These are phyloP conservation scores for Eretmochelys imbricata DNA, from an alignment of 2,113 vertebrate species.

Conservation along the genomic window DNA sequence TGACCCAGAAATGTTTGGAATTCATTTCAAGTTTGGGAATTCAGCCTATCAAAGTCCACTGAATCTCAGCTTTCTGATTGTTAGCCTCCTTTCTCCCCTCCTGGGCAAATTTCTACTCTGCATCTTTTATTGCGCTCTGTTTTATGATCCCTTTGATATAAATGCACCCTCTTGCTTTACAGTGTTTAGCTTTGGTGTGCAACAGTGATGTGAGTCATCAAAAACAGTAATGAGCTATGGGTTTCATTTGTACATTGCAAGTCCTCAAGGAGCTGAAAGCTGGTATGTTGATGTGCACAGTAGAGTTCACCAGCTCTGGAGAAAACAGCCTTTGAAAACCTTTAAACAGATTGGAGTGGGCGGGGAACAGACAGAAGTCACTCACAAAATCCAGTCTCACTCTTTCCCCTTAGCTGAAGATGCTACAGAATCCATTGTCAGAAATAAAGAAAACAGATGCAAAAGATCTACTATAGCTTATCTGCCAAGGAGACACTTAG, in stretches of 20 bases:
- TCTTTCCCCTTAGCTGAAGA: background rate
- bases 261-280: background rate
- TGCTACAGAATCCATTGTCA: background rate
- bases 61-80: background rate
- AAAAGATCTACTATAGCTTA: background rate
- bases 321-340: background rate
- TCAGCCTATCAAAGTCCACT: background rate
- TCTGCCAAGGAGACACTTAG: background rate
- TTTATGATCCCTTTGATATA: background rate
- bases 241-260: background rate
- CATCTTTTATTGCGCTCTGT: background rate
- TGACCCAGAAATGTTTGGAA: background rate
- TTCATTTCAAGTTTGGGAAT: slow-evolving; percentile 9
- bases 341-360: fast-evolving
- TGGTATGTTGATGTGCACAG: too few relatives aligned
- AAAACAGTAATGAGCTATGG: background rate
- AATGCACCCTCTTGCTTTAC: background rate
- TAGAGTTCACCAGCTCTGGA: background rate
- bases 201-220: background rate
- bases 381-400: background rate
- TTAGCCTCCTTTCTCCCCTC: background rate
- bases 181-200: background rate
- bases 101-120: background rate
- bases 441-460: background rate
- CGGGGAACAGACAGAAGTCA: background rate